phyloP scores from a whole-genome alignment of 2,888 invertebrate species.

The Cheiracanthium punctorium region DNA sequence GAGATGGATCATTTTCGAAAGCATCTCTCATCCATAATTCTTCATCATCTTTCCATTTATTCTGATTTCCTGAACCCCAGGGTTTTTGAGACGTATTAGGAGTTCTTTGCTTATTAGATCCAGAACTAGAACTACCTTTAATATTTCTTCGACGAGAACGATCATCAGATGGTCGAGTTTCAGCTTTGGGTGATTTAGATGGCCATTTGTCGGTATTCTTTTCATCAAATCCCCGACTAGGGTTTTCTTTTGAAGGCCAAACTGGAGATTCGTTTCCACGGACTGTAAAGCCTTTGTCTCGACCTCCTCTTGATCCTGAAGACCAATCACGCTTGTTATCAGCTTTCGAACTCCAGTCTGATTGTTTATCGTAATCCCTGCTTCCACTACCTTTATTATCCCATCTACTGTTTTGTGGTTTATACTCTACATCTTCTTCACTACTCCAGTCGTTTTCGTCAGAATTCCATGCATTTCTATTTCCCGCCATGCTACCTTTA shows the following conservation, averaged over 20 bases:
- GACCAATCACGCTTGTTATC: constrained; percentile 23
- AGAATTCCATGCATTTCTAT: not conserved
- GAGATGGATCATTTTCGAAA: not conserved
- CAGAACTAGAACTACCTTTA: not conserved
- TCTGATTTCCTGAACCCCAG: not conserved
- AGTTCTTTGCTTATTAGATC: not conserved
- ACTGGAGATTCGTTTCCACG: not conserved
- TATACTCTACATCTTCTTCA: not conserved
- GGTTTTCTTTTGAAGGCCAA: not conserved
- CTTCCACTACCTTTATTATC: not conserved
- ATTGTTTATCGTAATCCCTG: too few relatives aligned
- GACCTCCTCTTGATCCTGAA: not conserved
- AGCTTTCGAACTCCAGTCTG: not conserved
- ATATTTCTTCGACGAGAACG: not conserved
- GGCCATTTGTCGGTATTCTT: not conserved
- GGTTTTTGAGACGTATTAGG: not conserved
- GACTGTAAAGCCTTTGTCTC: not conserved
- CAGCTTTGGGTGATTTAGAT: not conserved
- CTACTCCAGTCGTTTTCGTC: not conserved
- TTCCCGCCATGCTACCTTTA: not conserved
- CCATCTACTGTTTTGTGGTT: not conserved
- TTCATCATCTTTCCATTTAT: constrained; percentile 4
- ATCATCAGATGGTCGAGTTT: not conserved
- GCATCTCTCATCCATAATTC: not conserved
- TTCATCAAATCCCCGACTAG: not conserved